These are phyloP conservation scores for Odontocolon sp. DNA, from an alignment of 2,888 invertebrate species.

Conservation along the genomic window DNA sequence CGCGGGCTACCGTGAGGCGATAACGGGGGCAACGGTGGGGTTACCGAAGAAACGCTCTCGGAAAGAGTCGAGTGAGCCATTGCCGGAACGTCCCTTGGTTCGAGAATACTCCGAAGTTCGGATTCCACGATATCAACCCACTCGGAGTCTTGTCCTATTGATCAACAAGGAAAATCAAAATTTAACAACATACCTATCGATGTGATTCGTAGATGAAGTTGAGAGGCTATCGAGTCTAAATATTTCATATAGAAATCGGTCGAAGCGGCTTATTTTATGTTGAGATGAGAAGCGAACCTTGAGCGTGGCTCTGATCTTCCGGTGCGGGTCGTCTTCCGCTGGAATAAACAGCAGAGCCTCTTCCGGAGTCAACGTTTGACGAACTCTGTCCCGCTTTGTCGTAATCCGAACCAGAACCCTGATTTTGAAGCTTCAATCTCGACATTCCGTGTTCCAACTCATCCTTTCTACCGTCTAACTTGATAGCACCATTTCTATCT, in stretches of 20 bases:
- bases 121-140: constrained; percentile 92
- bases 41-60: constrained; percentile 87
- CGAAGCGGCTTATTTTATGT: too few species aligned
- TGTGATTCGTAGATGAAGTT: too few species aligned
- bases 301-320: constrained; percentile 77
- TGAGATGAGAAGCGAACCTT: constrained; percentile 72
- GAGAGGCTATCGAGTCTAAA: too few species aligned
- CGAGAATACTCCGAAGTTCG: constrained; percentile 89
- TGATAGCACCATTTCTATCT: constrained; percentile 54
- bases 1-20: constrained; percentile 85
- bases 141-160: constrained; percentile 85
- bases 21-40: constrained; percentile 89
- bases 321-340: constrained; percentile 85
- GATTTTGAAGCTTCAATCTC: constrained; percentile 77
- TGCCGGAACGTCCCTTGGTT: constrained; percentile 86
- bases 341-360: constrained; percentile 91
- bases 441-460: constrained; percentile 76
- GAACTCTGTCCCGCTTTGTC: constrained; percentile 88
- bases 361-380: constrained; percentile 89
- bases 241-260: constrained; percentile 26
- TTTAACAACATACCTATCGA: too few species aligned
- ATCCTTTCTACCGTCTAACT: constrained; percentile 72
- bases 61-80: constrained; percentile 86
- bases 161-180: neutral
- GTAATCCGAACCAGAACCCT: constrained; percentile 84